Base-by-base conservation (phyloP, 2,888 invertebrate genomes). In the Oscheius onirici region DNA sequence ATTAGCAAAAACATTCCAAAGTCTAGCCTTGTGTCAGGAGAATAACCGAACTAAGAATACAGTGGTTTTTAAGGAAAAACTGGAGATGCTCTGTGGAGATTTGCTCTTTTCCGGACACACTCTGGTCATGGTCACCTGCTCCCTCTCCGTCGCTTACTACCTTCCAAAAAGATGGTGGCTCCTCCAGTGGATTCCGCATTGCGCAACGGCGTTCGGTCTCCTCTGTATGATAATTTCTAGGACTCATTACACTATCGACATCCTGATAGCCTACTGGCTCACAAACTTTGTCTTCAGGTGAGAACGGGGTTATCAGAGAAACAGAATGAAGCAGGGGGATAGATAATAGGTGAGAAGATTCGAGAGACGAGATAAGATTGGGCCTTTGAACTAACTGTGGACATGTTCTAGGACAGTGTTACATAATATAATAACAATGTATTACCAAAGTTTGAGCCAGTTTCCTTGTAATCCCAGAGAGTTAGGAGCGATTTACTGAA, bases 171-270 rank as follows among this genome's bases (percentile, higher is more conserved):
- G 65, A 17, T 69, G 72, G 43, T 72, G 72, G 44, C 51, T 71
- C 15, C 63, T 79, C 1, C 77, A 76, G 43, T 79, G 77, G 77
- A 17, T 76, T 8, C 65, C 74, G 10, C 68, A 76, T 41, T 3
- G 69, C n/a, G 58, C 72, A 15, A 69, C 74, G 28, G 60, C 60
- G 13, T 46, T 79, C 44, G 79, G 79, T 28, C 81, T 84, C 77
- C 44, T 76, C 26, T 81, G 77, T 71, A 77, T 84, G 80, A 77
- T 81, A 54, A 74, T 83, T 20, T 83, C 82, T 2, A 69, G 82
- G 13, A 79, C 82, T 0, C 84, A 84, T 72, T 84, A 84, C 69
- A 80, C 84, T 2, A 79, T 83, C 49, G 84, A 84, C 63, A 79
- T 84, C 40, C 69, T 84, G 15, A 73, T 83, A 58, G 83, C 84